Evolutionary conservation across 1,140 invertebrate species (phyloP), one percentile per base, ranked within the genome.

Genomic region (Conus betulinus): DNA sequence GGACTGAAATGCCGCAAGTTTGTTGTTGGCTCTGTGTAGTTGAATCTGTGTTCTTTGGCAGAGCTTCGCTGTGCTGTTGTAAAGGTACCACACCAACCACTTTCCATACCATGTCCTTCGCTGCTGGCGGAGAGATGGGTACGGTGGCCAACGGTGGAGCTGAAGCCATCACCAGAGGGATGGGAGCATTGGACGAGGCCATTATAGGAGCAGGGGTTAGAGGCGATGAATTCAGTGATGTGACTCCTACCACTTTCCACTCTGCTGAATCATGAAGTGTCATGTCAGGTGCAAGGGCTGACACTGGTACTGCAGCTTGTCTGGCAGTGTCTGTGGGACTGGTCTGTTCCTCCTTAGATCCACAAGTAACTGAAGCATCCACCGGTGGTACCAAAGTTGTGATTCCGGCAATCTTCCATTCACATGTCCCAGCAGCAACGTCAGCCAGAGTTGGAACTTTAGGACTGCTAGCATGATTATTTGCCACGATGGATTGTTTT

Each of bases 331-430:
- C 52, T 83, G 81, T 20, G 25, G 82, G 25, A 6, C 3, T 84
- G 23, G 55, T 20, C 5, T 13, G 8, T 27, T 7, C 39, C 6
- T 81, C 23, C 51, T 23, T 51, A 52, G 51, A 51, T 25, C 79
- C 79, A 81, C 79, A 10, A 15, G 63, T 20, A n/a, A 60, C 39
- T 52, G 63, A 51, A 25, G 71, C 71, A 17, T 39, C 53, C 3
- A 71, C 10, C 10, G 71, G 74, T 78, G 39, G 17, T 13, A 63
- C 63, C 51, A 87, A 27, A 8, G 74, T 79, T 55, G 85, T 87
- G 85, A 87, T 79, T 20, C 85, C 85, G 20, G 85, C 85, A 78
- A 87, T 79, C 85, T 87, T 87, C 85, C 85, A 87, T 10, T 87
- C 71, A 25, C 74, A 39, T 5, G 17, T 60, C 25, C 52, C 79